Percentiles rank a stretch among this genome's conserved stretches.
These are phyloP conservation scores for Pissodes strobi DNA, from an alignment of 1,140 invertebrate species.

Conservation along the genomic window DNA sequence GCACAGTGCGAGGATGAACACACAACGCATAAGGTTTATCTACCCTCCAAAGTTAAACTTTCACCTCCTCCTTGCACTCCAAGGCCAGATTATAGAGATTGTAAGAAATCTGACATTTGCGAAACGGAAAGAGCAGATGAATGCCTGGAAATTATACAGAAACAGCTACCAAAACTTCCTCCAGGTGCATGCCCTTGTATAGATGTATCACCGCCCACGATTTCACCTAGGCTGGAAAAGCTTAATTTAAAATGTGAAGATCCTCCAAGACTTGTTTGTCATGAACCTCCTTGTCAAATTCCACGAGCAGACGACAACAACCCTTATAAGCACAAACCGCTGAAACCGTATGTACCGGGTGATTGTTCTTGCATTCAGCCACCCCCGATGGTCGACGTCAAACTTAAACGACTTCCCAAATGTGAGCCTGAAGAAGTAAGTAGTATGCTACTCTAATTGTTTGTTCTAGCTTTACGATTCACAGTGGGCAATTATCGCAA, in stretches of 20 bases:
- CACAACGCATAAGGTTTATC: background rate
- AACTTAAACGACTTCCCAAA: constrained; percentile 27
- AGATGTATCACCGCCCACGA: constrained; percentile 1
- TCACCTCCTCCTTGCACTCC: constrained; percentile 5
- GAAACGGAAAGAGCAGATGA: constrained; percentile 23
- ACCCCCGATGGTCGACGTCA: constrained; percentile 22
- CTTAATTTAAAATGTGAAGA: constrained; percentile 18
- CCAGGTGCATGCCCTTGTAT: constrained; percentile 18
- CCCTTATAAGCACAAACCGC: constrained; percentile 22
- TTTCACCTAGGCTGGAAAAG: constrained; percentile 9
- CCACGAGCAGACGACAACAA: constrained; percentile 32
- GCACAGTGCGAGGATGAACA: background rate
- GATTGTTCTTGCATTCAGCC: constrained; percentile 36
- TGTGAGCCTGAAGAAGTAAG: constrained; percentile 33
- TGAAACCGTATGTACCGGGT: constrained; percentile 23
- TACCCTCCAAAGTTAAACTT: constrained; percentile 23
- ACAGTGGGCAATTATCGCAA: background rate
- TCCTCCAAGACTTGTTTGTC: constrained; percentile 3
- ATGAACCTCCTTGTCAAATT: constrained; percentile 8
- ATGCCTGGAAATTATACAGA: constrained; percentile 20
- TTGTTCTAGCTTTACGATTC: background rate
- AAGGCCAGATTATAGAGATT: constrained; percentile 16
- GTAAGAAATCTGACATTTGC: background rate
- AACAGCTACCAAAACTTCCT: constrained; percentile 20
- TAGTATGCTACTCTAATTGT: background rate